Conservation (phyloP, 2,888 invertebrate genomes). For the Antheraea yamamai region DNA sequence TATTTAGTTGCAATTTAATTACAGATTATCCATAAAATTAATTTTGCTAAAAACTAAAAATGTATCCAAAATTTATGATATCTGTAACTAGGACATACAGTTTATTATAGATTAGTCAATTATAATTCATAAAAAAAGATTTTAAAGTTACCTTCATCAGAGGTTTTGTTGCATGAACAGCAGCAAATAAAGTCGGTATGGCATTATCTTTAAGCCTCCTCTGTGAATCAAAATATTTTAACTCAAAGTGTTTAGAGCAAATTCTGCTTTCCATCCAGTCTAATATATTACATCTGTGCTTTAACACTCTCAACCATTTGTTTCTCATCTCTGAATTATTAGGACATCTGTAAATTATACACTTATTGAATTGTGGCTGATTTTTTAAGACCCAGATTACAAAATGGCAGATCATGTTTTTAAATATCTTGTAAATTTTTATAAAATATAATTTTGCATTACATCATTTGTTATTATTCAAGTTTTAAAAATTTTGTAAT, state of each 20-base stretch:
- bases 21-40: too few species aligned
- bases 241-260: constrained; percentile 71
- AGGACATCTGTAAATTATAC: constrained; percentile 55
- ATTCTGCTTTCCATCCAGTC: constrained; percentile 68
- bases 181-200: constrained; percentile 61
- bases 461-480: too few species aligned
- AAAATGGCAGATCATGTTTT: too few species aligned
- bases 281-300: constrained; percentile 57
- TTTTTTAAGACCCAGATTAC: too few species aligned
- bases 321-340: constrained; percentile 56
- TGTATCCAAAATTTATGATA: not conserved
- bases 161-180: not conserved
- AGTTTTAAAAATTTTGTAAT: too few species aligned
- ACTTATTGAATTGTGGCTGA: too few species aligned
- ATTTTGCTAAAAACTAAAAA: too few species aligned
- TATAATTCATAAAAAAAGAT: not conserved
- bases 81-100: not conserved
- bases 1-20: too few species aligned
- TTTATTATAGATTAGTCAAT: not conserved
- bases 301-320: constrained; percentile 63
- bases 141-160: constrained; percentile 39
- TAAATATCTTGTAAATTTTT: too few species aligned
- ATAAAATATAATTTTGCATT: too few species aligned
- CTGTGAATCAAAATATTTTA: constrained; percentile 60
- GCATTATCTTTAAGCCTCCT: constrained; percentile 61